Percentiles rank a stretch among this genome's conserved stretches.
phyloP scores from a whole-genome alignment of 1,140 invertebrate genomes.

The Saxidomus purpurata region DNA sequence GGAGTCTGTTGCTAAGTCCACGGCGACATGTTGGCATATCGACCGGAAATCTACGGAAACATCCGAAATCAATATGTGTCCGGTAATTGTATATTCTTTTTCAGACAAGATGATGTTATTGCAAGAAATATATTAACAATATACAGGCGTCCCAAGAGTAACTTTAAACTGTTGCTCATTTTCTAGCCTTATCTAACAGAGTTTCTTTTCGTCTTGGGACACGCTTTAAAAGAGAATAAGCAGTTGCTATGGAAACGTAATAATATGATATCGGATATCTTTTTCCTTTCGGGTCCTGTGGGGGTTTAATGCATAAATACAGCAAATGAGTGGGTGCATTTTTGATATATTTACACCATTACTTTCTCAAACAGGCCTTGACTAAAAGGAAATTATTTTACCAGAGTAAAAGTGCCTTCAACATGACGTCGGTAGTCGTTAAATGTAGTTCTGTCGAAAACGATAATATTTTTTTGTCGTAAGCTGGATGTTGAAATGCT shows the following conservation, averaged over 20 bases:
- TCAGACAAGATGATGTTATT: constrained; percentile 1
- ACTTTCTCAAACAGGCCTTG: no score
- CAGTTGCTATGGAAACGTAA: constrained; percentile 22
- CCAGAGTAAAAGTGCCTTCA: no score
- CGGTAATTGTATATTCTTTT: constrained; percentile 43
- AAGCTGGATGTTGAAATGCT: no score
- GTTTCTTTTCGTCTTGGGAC: constrained; percentile 35
- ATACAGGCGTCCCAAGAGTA: constrained; percentile 6
- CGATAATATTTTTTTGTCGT: no score
- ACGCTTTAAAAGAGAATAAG: constrained; percentile 28
- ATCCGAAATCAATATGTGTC: constrained; percentile 37
- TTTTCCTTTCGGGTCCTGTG: neutral
- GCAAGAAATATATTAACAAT: constrained; percentile 20
- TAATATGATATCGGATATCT: constrained; percentile 27
- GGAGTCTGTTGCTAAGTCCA: no score
- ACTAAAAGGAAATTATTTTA: no score
- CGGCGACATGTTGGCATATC: neutral
- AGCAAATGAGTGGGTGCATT: neutral
- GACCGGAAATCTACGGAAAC: neutral
- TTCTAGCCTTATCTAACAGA: constrained; percentile 25
- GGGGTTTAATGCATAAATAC: neutral
- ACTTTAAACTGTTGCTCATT: constrained; percentile 46
- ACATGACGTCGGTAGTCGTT: no score
- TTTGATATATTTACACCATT: neutral
- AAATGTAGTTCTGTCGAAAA: no score